Conservation (phyloP, 2,113 vertebrate species). For the Saguinus midas region DNA sequence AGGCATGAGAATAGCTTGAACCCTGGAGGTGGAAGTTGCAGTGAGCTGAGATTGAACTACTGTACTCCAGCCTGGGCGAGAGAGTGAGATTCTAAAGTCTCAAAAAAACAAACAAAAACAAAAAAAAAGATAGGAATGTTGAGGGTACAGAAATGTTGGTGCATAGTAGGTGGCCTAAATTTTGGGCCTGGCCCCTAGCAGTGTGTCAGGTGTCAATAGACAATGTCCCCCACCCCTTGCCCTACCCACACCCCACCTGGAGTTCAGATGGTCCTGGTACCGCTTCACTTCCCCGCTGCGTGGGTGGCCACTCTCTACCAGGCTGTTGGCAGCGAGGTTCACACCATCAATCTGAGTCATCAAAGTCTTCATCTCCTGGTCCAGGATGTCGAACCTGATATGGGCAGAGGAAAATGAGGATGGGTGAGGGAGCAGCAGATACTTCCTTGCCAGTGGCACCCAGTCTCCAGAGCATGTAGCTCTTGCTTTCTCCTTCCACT, state of each 20-base stretch:
- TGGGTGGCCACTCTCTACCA: constrained; percentile 92
- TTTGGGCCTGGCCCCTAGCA: neutral
- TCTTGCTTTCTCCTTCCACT: neutral
- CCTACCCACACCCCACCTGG: constrained; percentile 83
- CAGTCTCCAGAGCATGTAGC: neutral
- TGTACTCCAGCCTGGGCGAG: too few relatives aligned
- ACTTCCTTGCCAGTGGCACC: neutral
- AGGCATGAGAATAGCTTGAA: too few relatives aligned
- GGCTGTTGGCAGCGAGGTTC: constrained; percentile 89
- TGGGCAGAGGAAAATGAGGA: neutral
- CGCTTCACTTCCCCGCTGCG: constrained; percentile 91
- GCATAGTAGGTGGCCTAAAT: neutral
- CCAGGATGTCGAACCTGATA: constrained; percentile 91
- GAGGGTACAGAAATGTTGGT: neutral
- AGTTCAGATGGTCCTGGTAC: constrained; percentile 89
- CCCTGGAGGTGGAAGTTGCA: too few relatives aligned
- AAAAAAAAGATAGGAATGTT: neutral
- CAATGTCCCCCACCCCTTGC: neutral
- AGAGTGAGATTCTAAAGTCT: too few relatives aligned
- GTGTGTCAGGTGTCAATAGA: neutral
- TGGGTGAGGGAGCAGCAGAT: neutral
- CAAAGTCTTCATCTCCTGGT: constrained; percentile 92
- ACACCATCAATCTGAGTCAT: constrained; percentile 88
- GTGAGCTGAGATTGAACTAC: too few relatives aligned
- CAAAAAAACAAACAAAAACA: too few relatives aligned